Percentiles rank a stretch among this genome's conserved stretches.
Evolutionary conservation across 2,888 invertebrate species (phyloP).

Genomic region (Sarcophaga subvicina): DNA sequence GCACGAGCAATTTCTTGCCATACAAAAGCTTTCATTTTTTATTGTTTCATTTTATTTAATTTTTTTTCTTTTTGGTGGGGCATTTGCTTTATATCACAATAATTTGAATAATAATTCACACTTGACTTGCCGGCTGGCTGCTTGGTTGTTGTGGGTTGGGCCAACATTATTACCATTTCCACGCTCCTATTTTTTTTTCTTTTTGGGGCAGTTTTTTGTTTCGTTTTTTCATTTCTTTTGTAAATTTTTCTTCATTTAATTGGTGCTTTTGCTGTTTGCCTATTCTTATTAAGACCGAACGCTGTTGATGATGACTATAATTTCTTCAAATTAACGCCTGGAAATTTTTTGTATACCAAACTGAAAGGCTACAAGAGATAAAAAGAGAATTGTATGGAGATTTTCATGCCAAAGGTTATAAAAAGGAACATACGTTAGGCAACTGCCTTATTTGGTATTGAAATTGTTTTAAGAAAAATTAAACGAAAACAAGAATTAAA

Average conservation of each 20-base stretch:
- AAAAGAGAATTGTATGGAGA: background rate
- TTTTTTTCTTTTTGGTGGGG: slow-evolving; percentile 64
- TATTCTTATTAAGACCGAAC: slow-evolving; percentile 69
- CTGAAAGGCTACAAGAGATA: background rate
- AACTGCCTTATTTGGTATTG: too few species aligned
- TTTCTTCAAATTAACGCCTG: slow-evolving; percentile 75
- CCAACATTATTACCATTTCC: slow-evolving; percentile 23
- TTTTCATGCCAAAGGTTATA: background rate
- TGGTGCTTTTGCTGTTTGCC: slow-evolving; percentile 25
- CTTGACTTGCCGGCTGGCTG: slow-evolving; percentile 75
- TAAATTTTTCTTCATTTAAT: slow-evolving; percentile 48
- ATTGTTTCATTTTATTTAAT: slow-evolving; percentile 1
- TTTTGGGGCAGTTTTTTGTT: background rate
- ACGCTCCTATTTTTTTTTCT: background rate
- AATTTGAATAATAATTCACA: slow-evolving; percentile 77
- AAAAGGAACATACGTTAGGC: background rate
- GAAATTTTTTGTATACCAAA: background rate
- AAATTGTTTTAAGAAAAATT: too few species aligned
- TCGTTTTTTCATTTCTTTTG: background rate
- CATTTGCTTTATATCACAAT: slow-evolving; percentile 70
- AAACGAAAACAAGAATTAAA: too few species aligned
- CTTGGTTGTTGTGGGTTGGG: slow-evolving; percentile 67
- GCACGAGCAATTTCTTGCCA: slow-evolving; percentile 1
- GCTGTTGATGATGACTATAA: slow-evolving; percentile 70
- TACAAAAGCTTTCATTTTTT: background rate